Base-by-base conservation (phyloP, 2,113 vertebrate species). In the Passer domesticus region DNA sequence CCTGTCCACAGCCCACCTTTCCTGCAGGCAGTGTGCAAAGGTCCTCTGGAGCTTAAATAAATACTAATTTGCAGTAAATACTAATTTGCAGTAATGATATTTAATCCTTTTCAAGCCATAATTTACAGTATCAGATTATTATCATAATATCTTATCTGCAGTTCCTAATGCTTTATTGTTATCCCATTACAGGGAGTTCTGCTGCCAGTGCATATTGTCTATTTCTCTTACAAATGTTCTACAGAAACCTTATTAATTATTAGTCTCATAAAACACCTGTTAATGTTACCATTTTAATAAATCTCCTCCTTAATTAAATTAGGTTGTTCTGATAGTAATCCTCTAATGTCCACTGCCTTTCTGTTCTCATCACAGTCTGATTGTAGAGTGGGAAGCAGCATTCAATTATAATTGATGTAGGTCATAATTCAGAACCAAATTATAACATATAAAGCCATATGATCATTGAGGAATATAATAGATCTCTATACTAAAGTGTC, bases 241-340 rank as follows among this genome's bases (percentile, higher is more conserved):
- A 84, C 90, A 95, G 89, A 92, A 97, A 95, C 67, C 96, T 95
- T 96, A 96, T 97, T 97, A 97, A 97, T 97, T 96, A 97, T 97
- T 97, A 94, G 94, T 96, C 93, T 96, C 94, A 92, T 97, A 96
- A 97, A 96, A 95, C 92, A 96, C 96, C 93, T 96, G 95, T 94
- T 97, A 97, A 97, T 95, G 93, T 94, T 94, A 84, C 82, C 79
- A 92, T 95, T 96, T 97, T 96, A 97, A 97, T 97, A 97, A 97
- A 97, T 95, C 95, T 92, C 76, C 75, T 91, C 81, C 95, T 97
- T 96, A 96, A 95, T 97, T 97, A 92, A 96, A 95, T 96, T 96
- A 96, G 96, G 89, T 86, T 52, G 66, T 95, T 87, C 95, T 94
- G 93, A 93, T 96, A 95, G 68, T 73, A 82, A 83, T 90, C 76